Percentiles rank a stretch among this genome's conserved stretches.
These are phyloP conservation scores for Melanotaenia parkinsoni DNA, from an alignment of 2,797 vertebrate species.

Conservation along the genomic window DNA sequence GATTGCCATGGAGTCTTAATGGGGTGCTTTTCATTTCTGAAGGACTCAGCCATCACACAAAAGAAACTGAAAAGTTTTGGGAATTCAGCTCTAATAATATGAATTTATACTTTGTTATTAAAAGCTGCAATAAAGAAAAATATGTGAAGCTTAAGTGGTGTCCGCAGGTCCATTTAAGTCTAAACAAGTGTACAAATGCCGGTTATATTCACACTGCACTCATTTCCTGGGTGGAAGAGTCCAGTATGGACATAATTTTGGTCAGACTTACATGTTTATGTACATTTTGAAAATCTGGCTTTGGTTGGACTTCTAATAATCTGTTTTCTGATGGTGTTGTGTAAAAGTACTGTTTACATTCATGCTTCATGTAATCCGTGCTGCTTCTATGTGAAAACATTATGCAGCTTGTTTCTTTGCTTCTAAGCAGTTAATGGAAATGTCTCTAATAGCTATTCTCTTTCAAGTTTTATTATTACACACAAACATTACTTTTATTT, in stretches of 20 bases:
- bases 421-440: too few relatives aligned
- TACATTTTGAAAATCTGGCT: neutral
- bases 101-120: neutral
- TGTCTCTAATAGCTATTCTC: too few relatives aligned
- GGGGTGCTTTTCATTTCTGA: neutral
- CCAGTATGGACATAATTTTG: neutral
- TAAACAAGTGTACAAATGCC: neutral
- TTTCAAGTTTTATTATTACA: too few relatives aligned
- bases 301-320: neutral
- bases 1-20: neutral
- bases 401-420: too few relatives aligned
- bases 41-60: neutral
- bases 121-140: neutral
- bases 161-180: neutral
- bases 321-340: neutral
- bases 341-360: neutral
- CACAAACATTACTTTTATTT: accelerated
- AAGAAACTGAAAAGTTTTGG: neutral
- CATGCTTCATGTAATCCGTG: neutral
- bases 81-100: neutral
- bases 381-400: neutral
- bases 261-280: neutral
- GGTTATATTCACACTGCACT: too few relatives aligned
- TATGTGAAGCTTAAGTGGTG: neutral
- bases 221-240: neutral